Evolutionary conservation across 1,140 invertebrate species (phyloP).

Genomic region (Cydia amplana): DNA sequence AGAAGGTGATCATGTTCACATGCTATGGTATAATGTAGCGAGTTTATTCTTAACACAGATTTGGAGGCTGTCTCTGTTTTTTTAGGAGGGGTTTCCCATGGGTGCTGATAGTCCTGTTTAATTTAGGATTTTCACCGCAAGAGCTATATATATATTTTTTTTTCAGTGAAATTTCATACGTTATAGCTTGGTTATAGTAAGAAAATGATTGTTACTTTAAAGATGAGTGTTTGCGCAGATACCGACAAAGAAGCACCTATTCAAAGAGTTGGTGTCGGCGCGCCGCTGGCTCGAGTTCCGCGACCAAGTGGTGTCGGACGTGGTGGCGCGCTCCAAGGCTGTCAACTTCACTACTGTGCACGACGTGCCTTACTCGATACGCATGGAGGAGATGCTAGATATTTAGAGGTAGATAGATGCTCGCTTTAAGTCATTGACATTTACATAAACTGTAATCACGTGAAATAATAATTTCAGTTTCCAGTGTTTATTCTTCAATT

Average conservation of each 20-base stretch:
- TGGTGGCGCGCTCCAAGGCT: conserved; percentile 71
- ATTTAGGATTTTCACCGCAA: too few species aligned
- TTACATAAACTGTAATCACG: too few species aligned
- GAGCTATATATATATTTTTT: too few species aligned
- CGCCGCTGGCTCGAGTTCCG: conserved; percentile 80
- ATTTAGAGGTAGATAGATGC: conserved; percentile 45
- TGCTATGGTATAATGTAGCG: too few species aligned
- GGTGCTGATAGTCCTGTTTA: too few species aligned
- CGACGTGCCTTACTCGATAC: conserved; percentile 83
- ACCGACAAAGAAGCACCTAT: conserved; percentile 79
- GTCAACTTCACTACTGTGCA: conserved; percentile 80
- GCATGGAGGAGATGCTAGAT: conserved; percentile 77
- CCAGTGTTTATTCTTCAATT: background rate
- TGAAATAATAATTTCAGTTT: conserved; percentile 41
- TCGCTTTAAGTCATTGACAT: background rate
- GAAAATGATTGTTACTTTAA: background rate
- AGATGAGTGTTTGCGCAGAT: conserved; percentile 55
- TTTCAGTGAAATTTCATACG: too few species aligned
- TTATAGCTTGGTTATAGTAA: too few species aligned
- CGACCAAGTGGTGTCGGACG: conserved; percentile 72
- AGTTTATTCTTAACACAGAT: too few species aligned
- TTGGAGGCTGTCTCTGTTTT: too few species aligned
- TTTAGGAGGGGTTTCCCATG: too few species aligned
- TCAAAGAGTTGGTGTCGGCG: conserved; percentile 77
- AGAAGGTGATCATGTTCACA: conserved; percentile 70